A percentile compares a stretch with the other conserved stretches of the same genome.
Evolutionary conservation across 30 jellyfish, hydroid and myxozoan species (phyloP).

Genomic region (Hydractinia symbiolongicarpus): DNA sequence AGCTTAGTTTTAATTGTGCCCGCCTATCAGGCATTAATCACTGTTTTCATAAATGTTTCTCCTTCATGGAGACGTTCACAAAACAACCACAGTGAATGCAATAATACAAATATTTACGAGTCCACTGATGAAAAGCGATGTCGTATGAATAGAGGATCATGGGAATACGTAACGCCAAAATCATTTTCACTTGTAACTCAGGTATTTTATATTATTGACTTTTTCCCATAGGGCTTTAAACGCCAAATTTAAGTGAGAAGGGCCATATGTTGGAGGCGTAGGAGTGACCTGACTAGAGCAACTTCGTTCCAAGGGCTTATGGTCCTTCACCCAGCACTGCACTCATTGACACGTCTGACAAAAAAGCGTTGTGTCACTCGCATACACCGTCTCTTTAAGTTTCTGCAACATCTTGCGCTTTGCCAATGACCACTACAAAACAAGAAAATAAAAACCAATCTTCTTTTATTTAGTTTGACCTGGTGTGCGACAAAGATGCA

Average conservation of each 20-base stretch:
- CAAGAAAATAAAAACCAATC: no score
- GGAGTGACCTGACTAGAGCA: no score
- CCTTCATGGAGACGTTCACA: constrained; percentile 19
- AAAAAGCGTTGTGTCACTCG: no score
- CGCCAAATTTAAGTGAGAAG: no score
- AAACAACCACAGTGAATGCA: constrained; percentile 8
- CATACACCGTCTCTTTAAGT: no score
- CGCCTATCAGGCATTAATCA: constrained; percentile 15
- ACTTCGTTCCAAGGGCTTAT: no score
- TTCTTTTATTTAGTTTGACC: neutral
- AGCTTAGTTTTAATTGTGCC: constrained; percentile 14
- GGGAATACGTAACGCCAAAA: constrained; percentile 9
- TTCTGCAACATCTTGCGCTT: no score
- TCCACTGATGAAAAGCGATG: neutral
- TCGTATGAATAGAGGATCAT: neutral
- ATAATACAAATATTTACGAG: neutral
- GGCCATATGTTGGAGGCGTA: no score
- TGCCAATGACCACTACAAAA: no score
- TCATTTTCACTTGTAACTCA: constrained; percentile 14
- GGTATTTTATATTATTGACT: neutral
- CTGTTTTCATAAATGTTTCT: constrained; percentile 13
- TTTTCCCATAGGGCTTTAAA: no score
- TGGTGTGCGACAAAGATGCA: constrained; percentile 9
- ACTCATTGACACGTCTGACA: no score
- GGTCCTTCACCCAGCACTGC: no score